A percentile compares a stretch with the other conserved stretches of the same genome.
phyloP scores from a whole-genome alignment of 2,888 invertebrate genomes.

The Nomada ruficornis region DNA sequence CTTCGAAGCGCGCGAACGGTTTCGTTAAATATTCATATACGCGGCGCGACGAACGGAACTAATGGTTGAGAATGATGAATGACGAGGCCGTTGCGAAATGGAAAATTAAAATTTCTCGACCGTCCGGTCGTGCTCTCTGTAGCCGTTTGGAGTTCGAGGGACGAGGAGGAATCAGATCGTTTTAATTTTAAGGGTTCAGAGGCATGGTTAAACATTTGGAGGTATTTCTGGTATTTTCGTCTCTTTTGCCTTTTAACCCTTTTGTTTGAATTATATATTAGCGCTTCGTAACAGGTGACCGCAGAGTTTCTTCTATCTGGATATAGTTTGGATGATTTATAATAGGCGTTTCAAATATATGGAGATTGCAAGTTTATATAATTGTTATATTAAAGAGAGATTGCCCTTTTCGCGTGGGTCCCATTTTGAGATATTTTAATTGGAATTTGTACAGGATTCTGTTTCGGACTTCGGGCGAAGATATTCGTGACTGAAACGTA shows the following conservation, averaged over 20 bases:
- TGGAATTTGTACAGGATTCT: neutral
- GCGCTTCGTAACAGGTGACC: too few species aligned
- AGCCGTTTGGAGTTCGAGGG: neutral
- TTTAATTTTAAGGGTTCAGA: neutral
- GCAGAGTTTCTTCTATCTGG: too few species aligned
- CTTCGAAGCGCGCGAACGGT: conserved; percentile 17
- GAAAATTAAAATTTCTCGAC: conserved; percentile 37
- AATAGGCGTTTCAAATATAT: too few species aligned
- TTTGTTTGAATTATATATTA: too few species aligned
- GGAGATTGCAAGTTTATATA: too few species aligned
- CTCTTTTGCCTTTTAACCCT: too few species aligned
- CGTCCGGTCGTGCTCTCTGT: neutral
- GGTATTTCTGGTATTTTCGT: neutral
- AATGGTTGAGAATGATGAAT: conserved; percentile 32
- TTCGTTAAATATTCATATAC: conserved; percentile 45
- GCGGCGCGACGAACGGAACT: conserved; percentile 31
- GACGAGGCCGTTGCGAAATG: conserved; percentile 25
- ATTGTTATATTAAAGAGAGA: neutral
- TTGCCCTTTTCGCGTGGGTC: neutral
- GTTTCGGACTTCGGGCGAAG: too few species aligned
- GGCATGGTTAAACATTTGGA: neutral
- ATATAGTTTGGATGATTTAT: too few species aligned
- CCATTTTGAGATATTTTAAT: neutral
- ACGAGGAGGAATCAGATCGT: neutral
- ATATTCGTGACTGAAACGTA: neutral